A percentile compares a stretch with the other conserved stretches of the same genome.
Evolutionary conservation across 2,113 vertebrate genomes (phyloP).

Genomic region (Nerophis ophidion): DNA sequence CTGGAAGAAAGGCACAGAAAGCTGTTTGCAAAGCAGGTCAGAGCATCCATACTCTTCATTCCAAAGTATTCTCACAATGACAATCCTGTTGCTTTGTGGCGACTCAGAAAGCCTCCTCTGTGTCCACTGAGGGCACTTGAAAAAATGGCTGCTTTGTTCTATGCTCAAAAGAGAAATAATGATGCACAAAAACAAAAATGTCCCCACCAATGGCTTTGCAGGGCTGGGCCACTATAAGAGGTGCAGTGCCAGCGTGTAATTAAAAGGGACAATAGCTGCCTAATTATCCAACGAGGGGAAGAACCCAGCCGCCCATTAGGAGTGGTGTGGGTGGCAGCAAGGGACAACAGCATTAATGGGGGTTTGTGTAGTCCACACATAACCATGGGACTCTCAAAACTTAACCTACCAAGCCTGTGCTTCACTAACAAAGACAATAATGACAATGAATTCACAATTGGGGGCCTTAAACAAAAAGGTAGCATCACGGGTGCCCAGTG

Average conservation of each 20-base stretch:
- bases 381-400: slow-evolving; percentile 69
- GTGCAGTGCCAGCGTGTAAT: slow-evolving; percentile 58
- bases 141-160: slow-evolving; percentile 65
- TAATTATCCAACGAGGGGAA: slow-evolving; percentile 67
- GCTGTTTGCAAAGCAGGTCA: slow-evolving; percentile 55
- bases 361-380: slow-evolving; percentile 57
- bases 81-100: slow-evolving; percentile 49
- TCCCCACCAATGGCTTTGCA: slow-evolving; percentile 43
- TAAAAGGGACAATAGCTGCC: slow-evolving; percentile 69
- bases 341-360: slow-evolving; percentile 70
- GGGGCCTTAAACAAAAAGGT: slow-evolving; percentile 38
- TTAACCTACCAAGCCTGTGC: slow-evolving; percentile 35
- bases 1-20: slow-evolving; percentile 5
- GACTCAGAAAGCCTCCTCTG: slow-evolving; percentile 43
- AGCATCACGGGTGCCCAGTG: slow-evolving; percentile 8
- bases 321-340: slow-evolving; percentile 44
- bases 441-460: slow-evolving; percentile 65
- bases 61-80: slow-evolving; percentile 51
- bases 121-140: slow-evolving; percentile 26
- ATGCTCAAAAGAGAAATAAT: slow-evolving; percentile 58
- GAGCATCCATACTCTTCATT: slow-evolving; percentile 48
- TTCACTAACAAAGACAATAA: slow-evolving; percentile 58
- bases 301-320: slow-evolving; percentile 50
- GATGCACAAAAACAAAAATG: slow-evolving; percentile 59
- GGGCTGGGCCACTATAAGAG: slow-evolving; percentile 42